These are phyloP conservation scores for Mirza zaza DNA, from an alignment of 2,113 vertebrate species.

Conservation along the genomic window DNA sequence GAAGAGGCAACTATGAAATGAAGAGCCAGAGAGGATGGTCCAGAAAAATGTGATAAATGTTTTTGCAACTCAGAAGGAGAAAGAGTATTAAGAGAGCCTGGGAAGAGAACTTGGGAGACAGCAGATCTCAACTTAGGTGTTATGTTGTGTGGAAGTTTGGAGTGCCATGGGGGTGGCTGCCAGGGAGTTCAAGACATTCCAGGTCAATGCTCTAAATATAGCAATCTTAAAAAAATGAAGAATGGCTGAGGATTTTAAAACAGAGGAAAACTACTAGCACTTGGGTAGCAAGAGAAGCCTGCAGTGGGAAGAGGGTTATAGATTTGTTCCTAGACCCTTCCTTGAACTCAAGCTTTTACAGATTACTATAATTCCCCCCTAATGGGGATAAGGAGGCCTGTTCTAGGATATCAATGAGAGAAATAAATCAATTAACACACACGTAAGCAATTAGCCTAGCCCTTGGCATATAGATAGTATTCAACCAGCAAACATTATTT, in stretches of 20 bases:
- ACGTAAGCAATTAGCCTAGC: background rate
- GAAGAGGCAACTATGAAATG: background rate
- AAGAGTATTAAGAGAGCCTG: background rate
- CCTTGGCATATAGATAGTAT: background rate
- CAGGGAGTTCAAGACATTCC: background rate
- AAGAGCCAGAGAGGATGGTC: background rate
- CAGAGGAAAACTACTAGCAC: background rate
- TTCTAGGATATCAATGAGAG: background rate
- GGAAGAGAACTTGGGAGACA: background rate
- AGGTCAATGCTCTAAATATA: background rate
- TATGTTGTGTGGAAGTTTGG: background rate
- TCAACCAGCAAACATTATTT: background rate
- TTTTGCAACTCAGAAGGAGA: background rate
- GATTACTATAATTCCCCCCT: background rate
- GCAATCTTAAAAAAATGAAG: background rate
- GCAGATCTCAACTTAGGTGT: background rate
- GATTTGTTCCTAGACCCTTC: background rate
- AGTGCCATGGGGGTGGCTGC: accelerated
- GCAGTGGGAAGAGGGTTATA: background rate
- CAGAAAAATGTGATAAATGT: background rate
- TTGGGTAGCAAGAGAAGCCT: background rate
- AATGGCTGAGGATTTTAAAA: background rate
- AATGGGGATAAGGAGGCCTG: background rate
- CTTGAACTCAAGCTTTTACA: background rate
- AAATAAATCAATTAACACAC: background rate